phyloP scores from a whole-genome alignment of 92 coral and sea anemone species.

The Paramuricea clavata region DNA sequence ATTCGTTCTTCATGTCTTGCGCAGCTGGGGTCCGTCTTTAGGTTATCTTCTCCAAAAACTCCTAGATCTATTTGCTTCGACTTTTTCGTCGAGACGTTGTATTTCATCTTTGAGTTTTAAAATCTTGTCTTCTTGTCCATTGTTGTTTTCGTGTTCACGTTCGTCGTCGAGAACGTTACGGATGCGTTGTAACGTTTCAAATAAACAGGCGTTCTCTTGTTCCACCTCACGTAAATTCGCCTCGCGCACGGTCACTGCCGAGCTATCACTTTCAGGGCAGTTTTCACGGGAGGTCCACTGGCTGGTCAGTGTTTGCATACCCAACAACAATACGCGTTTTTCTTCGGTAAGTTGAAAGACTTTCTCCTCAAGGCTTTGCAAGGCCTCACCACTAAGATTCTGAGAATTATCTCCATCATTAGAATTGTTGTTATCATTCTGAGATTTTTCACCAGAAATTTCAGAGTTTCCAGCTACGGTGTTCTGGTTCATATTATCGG shows the following conservation, averaged over 20 bases:
- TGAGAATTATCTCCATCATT: background rate
- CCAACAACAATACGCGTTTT: constrained; percentile 26
- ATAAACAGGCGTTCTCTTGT: constrained; percentile 15
- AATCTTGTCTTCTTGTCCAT: background rate
- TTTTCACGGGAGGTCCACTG: background rate
- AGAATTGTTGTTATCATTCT: background rate
- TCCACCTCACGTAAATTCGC: too few relatives aligned
- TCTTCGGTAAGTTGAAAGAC: constrained; percentile 27
- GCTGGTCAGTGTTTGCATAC: constrained; percentile 13
- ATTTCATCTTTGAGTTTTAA: constrained; percentile 81
- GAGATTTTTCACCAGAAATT: background rate
- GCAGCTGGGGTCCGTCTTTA: background rate
- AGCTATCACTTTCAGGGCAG: background rate
- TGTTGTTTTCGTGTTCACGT: background rate
- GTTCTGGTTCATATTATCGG: background rate
- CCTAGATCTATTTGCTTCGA: background rate
- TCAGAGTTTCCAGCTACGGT: background rate
- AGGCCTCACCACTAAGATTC: background rate
- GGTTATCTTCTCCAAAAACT: background rate
- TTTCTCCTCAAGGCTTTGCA: constrained; percentile 26
- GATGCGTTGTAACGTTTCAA: constrained; percentile 26
- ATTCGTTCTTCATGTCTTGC: constrained; percentile 42
- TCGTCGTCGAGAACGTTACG: constrained; percentile 37
- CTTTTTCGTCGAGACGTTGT: constrained; percentile 19
- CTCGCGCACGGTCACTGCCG: background rate